Percentiles rank a stretch among this genome's conserved stretches.
Conservation (phyloP, 2,888 invertebrate species). For the Acleris laterana region DNA sequence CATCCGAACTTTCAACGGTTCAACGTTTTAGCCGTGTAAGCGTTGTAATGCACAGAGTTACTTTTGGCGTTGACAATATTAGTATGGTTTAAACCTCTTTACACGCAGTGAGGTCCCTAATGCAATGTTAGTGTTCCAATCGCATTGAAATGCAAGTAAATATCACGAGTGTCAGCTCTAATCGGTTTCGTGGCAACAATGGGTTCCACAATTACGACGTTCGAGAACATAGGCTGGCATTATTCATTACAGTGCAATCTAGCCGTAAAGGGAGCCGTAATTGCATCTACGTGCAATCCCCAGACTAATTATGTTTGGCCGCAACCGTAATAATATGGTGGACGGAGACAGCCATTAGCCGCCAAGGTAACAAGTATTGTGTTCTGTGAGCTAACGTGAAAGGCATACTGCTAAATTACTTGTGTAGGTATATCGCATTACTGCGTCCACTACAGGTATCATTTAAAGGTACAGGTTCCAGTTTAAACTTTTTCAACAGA, state of each 20-base stretch:
- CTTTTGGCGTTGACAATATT: too few relatives aligned
- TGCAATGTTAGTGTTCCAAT: too few relatives aligned
- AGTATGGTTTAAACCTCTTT: too few relatives aligned
- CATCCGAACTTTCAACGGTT: too few relatives aligned
- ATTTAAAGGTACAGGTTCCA: too few relatives aligned
- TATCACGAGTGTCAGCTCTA: too few relatives aligned
- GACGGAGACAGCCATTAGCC: slow-evolving; percentile 55
- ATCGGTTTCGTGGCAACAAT: too few relatives aligned
- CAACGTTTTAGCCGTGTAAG: too few relatives aligned
- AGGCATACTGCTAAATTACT: slow-evolving; percentile 29
- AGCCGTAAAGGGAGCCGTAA: slow-evolving; percentile 54
- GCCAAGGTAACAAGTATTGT: slow-evolving; percentile 58
- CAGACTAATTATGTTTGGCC: slow-evolving; percentile 69
- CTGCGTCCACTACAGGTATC: not conserved
- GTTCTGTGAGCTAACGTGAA: slow-evolving; percentile 34
- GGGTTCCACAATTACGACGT: not conserved
- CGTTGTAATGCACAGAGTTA: too few relatives aligned
- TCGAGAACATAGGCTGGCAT: slow-evolving; percentile 3
- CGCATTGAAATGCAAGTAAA: too few relatives aligned
- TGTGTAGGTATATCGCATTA: slow-evolving; percentile 11
- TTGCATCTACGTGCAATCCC: slow-evolving; percentile 73
- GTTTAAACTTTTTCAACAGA: too few relatives aligned
- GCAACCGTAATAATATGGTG: slow-evolving; percentile 66
- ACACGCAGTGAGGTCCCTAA: too few relatives aligned
- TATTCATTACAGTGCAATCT: slow-evolving; percentile 36